A percentile compares a stretch with the other conserved stretches of the same genome.
Evolutionary conservation across 2,888 invertebrate genomes (phyloP).

Genomic region (Suillia variegata): DNA sequence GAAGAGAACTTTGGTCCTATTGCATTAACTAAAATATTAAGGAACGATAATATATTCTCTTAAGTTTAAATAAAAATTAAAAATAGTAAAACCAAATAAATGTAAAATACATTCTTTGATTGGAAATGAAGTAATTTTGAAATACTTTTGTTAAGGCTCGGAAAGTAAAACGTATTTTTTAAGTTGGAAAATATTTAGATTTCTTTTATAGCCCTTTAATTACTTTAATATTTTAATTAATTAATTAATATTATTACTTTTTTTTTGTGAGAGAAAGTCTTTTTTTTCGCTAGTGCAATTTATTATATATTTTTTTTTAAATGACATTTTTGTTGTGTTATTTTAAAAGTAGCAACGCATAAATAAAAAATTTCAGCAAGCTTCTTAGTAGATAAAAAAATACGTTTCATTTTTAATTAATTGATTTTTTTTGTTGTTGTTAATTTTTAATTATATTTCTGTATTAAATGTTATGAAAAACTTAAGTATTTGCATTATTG

Average conservation of each 20-base stretch:
- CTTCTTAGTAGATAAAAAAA: neutral
- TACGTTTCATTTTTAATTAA: neutral
- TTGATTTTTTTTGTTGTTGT: neutral
- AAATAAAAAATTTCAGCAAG: slow-evolving; percentile 10
- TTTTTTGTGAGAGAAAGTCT: neutral
- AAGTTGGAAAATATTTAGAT: too few relatives aligned
- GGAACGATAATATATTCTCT: too few relatives aligned
- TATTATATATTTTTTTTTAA: too few relatives aligned
- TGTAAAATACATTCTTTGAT: too few relatives aligned
- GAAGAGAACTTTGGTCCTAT: too few relatives aligned
- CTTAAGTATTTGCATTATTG: neutral
- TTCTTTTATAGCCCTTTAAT: slow-evolving; percentile 5
- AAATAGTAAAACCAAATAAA: too few relatives aligned
- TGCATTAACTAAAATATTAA: too few relatives aligned
- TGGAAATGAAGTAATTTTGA: too few relatives aligned
- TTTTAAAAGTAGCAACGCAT: slow-evolving; percentile 1
- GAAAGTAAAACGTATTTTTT: too few relatives aligned
- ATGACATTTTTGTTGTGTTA: neutral
- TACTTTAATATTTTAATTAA: too few relatives aligned
- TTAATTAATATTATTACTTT: neutral
- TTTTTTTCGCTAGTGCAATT: slow-evolving; percentile 9
- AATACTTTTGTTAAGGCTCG: too few relatives aligned
- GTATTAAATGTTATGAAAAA: neutral
- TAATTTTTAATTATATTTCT: neutral
- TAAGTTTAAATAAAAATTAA: too few relatives aligned